Evolutionary conservation across 2,113 vertebrate genomes (phyloP).

Genomic region (Myotis brandtii): DNA sequence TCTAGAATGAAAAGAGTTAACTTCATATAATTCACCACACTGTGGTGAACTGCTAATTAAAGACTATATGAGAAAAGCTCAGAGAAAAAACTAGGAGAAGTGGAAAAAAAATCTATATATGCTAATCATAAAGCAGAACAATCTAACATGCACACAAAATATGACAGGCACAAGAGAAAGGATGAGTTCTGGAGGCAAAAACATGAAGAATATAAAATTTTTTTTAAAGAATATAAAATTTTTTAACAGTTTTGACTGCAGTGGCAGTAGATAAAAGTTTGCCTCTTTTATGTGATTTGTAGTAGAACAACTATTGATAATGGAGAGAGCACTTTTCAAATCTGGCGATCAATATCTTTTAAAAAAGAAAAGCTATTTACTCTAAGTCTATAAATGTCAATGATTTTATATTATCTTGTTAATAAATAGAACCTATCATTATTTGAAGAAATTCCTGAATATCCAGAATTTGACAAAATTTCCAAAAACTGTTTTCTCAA

Average conservation of each 20-base stretch:
- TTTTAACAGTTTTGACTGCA: background rate
- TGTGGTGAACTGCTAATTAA: conserved; percentile 76
- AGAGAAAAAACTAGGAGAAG: conserved; percentile 77
- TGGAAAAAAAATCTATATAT: conserved; percentile 76
- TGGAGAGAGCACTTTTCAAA: conserved; percentile 77
- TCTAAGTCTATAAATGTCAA: conserved; percentile 70
- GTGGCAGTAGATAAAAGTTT: conserved; percentile 60
- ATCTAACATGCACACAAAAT: conserved; percentile 81
- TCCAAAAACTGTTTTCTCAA: conserved; percentile 35
- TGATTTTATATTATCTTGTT: conserved; percentile 70
- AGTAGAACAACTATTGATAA: conserved; percentile 76
- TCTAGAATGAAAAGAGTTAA: conserved; percentile 84
- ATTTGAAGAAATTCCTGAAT: conserved; percentile 74
- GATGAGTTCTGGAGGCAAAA: conserved; percentile 69
- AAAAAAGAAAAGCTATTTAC: conserved; percentile 69
- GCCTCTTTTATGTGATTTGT: conserved; percentile 67
- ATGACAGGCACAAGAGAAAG: conserved; percentile 41
- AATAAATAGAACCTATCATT: conserved; percentile 13
- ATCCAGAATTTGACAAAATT: conserved; percentile 66
- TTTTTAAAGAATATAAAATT: conserved; percentile 69
- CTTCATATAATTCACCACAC: conserved; percentile 74
- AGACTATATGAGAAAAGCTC: conserved; percentile 78
- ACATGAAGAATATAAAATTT: conserved; percentile 77
- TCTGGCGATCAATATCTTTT: conserved; percentile 77
- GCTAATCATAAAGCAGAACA: conserved; percentile 77